phyloP scores from a whole-genome alignment of 37 sponge, comb jelly and placozoan species.

The Chondrilla cf. caribensis region DNA sequence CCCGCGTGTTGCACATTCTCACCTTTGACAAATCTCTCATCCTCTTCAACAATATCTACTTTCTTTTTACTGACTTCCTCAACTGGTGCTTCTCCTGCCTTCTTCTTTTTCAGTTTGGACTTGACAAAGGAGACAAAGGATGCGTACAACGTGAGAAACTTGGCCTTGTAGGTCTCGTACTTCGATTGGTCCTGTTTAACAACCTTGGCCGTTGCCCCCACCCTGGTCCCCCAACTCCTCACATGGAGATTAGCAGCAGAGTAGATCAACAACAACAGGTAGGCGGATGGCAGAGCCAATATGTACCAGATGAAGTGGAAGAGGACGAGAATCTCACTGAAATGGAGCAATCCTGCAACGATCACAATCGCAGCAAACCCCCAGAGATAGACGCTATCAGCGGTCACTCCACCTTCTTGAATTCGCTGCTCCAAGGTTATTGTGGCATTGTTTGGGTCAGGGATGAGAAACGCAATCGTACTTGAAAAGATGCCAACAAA shows the following conservation, averaged over 20 bases:
- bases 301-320: constrained; percentile 82
- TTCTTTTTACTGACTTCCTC: neutral
- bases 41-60: neutral
- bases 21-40: neutral
- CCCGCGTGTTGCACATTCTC: neutral
- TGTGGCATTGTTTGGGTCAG: neutral
- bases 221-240: constrained; percentile 89
- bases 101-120: neutral
- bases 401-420: neutral
- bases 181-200: neutral
- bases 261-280: constrained; percentile 81
- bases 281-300: constrained; percentile 81
- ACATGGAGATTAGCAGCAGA: constrained; percentile 77
- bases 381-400: constrained; percentile 39
- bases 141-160: neutral
- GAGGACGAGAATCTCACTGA: constrained; percentile 45
- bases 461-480: neutral
- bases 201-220: neutral
- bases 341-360: constrained; percentile 70
- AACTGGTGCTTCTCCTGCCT: neutral
- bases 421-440: no score
- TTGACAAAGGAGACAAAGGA: neutral
- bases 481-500: constrained; percentile 21
- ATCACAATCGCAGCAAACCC: constrained; percentile 43
- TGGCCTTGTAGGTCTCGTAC: neutral